Percentiles rank a stretch among this genome's conserved stretches.
Evolutionary conservation across 2,888 invertebrate species (phyloP).

Genomic region (Stomorhina lunata): DNA sequence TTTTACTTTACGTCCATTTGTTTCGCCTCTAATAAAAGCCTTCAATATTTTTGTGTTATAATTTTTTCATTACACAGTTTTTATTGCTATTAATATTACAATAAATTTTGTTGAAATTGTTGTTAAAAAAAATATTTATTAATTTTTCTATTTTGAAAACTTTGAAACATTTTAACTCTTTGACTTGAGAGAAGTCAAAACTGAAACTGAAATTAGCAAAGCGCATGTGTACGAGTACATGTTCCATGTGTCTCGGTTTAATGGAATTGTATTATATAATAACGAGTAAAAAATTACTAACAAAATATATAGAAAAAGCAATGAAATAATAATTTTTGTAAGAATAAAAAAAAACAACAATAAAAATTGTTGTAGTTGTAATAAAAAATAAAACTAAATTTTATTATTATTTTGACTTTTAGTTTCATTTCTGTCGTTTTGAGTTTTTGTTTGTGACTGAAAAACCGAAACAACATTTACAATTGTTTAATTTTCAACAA

Average conservation of each 20-base stretch:
- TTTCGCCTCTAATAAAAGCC: neutral
- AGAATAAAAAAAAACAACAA: conserved; percentile 13
- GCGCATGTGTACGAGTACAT: conserved; percentile 40
- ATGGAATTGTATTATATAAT: conserved; percentile 31
- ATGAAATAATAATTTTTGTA: neutral
- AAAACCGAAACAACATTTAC: conserved; percentile 22
- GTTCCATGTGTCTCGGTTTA: conserved; percentile 18
- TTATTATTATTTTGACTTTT: conserved; percentile 44
- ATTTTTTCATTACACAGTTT: neutral
- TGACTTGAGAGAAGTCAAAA: neutral
- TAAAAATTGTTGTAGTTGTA: neutral
- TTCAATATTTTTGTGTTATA: neutral
- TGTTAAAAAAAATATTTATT: neutral
- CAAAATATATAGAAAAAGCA: neutral
- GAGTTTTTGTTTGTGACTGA: neutral
- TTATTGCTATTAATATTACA: neutral
- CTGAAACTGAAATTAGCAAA: neutral
- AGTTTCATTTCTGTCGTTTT: conserved; percentile 25
- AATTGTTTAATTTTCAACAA: conserved; percentile 31
- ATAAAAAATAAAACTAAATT: conserved; percentile 20
- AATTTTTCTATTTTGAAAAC: neutral
- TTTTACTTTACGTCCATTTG: neutral
- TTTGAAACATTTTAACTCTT: conserved; percentile 15
- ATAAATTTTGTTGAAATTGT: conserved; percentile 18
- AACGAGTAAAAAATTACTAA: neutral